These are phyloP conservation scores for Acrocephalus kingi DNA, from an alignment of 2,113 vertebrate genomes.

Conservation along the genomic window DNA sequence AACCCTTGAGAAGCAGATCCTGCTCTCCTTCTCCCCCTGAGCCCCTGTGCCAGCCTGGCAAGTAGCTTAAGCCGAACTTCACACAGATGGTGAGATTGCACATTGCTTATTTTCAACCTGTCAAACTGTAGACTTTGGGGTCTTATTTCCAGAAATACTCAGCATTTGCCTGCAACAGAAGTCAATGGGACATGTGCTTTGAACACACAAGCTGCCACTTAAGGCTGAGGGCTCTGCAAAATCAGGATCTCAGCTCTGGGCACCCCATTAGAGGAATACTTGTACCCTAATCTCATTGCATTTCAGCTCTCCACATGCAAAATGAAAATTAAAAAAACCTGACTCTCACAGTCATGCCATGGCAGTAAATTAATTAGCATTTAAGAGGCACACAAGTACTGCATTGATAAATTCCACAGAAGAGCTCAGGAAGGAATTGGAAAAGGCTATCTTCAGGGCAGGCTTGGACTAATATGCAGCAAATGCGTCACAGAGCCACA, in stretches of 20 bases:
- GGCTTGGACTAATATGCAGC: background rate
- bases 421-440: conserved; percentile 5
- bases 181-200: background rate
- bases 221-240: background rate
- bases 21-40: background rate
- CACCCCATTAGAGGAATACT: background rate
- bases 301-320: background rate
- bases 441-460: background rate
- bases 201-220: background rate
- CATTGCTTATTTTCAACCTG: background rate
- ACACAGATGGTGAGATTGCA: background rate
- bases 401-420: background rate
- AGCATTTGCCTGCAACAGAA: background rate
- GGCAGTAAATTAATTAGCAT: background rate
- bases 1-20: background rate
- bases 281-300: background rate
- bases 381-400: background rate
- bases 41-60: background rate
- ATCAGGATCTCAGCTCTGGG: background rate
- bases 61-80: background rate
- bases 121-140: background rate
- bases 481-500: background rate
- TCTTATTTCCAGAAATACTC: background rate
- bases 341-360: background rate
- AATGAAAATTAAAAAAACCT: background rate